phyloP scores from a whole-genome alignment of 2,888 invertebrate species.

The Epinotia brunnichana region DNA sequence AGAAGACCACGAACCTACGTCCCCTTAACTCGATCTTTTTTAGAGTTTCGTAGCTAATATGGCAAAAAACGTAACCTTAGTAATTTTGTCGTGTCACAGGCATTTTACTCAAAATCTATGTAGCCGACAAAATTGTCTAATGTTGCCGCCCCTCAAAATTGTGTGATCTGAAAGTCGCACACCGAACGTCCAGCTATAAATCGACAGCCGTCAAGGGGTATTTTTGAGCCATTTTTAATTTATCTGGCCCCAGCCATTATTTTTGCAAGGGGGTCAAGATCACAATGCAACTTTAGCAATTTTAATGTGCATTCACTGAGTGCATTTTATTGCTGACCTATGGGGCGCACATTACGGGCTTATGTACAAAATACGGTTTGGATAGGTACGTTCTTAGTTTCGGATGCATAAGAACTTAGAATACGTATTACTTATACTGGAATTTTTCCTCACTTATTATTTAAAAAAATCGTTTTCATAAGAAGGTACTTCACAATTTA shows the following conservation, averaged over 20 bases:
- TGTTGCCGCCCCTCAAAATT: conserved; percentile 57
- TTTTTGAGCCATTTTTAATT: conserved; percentile 83
- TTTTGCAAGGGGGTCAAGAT: conserved; percentile 78
- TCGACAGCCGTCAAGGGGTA: conserved; percentile 74
- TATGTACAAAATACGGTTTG: background rate
- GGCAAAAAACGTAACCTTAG: too few relatives aligned
- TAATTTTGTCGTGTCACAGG: too few relatives aligned
- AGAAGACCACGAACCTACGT: too few relatives aligned
- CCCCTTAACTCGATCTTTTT: too few relatives aligned
- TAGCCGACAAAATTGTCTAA: conserved; percentile 17
- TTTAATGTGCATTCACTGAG: conserved; percentile 62
- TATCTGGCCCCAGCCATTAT: conserved; percentile 81
- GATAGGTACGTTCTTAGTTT: background rate
- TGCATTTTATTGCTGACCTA: conserved; percentile 74
- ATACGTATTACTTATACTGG: background rate
- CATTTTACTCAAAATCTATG: background rate
- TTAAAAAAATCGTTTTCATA: too few relatives aligned
- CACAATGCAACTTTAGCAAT: conserved; percentile 65
- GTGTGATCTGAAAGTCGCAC: conserved; percentile 51
- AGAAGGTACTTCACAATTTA: too few relatives aligned
- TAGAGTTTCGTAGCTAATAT: too few relatives aligned
- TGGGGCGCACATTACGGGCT: conserved; percentile 8
- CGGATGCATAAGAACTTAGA: background rate
- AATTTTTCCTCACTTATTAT: too few relatives aligned
- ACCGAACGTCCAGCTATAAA: conserved; percentile 59